Evolutionary conservation across 2,888 invertebrate species (phyloP).

Genomic region (Parnassius smintheus): DNA sequence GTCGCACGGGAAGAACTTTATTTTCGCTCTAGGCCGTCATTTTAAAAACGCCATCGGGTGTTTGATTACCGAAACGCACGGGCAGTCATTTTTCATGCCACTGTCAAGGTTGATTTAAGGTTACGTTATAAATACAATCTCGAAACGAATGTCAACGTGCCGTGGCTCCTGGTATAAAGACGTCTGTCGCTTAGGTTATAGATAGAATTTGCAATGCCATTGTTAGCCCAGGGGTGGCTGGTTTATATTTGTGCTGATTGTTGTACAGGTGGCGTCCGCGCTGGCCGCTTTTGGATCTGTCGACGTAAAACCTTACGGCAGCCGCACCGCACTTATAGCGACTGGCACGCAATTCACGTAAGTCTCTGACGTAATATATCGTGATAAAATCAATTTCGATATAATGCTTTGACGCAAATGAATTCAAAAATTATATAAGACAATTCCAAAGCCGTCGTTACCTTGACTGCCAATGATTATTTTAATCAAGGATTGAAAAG

Average conservation of each 20-base stretch:
- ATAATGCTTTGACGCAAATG: slow-evolving; percentile 8
- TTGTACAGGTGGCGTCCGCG: slow-evolving; percentile 35
- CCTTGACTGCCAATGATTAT: no score
- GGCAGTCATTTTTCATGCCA: slow-evolving; percentile 69
- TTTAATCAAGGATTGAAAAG: no score
- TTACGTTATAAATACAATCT: slow-evolving; percentile 67
- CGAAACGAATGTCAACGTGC: slow-evolving; percentile 53
- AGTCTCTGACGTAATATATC: slow-evolving; percentile 39
- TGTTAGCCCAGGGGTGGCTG: slow-evolving; percentile 37
- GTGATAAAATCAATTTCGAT: slow-evolving; percentile 9
- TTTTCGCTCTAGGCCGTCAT: slow-evolving; percentile 56
- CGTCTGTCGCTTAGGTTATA: slow-evolving; percentile 39
- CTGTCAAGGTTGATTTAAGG: slow-evolving; percentile 80
- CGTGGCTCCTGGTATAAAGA: slow-evolving; percentile 37
- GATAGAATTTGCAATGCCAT: slow-evolving; percentile 41
- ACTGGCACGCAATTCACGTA: slow-evolving; percentile 82
- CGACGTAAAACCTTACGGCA: slow-evolving; percentile 81
- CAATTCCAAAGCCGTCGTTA: no score
- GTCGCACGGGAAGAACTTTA: slow-evolving; percentile 66
- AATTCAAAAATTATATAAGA: background rate
- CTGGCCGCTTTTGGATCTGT: slow-evolving; percentile 83
- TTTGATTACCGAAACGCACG: slow-evolving; percentile 66
- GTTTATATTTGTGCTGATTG: slow-evolving; percentile 29
- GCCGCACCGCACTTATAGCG: slow-evolving; percentile 81
- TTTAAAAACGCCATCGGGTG: slow-evolving; percentile 48